Percentiles rank a stretch among this genome's conserved stretches.
Evolutionary conservation across 2,888 invertebrate species (phyloP).

Genomic region (Meganola albula): DNA sequence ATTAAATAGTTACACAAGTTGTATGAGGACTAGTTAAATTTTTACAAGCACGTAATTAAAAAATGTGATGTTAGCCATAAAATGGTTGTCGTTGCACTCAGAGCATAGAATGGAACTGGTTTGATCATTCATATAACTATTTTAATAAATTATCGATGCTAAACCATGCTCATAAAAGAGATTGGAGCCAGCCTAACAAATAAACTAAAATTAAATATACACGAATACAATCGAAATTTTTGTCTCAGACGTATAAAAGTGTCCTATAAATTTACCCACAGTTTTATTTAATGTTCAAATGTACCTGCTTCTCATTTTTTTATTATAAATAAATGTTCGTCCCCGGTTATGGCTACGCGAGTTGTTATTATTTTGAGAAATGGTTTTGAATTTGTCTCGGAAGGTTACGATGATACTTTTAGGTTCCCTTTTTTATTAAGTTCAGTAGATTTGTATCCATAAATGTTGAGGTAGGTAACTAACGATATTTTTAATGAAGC

Average conservation of each 20-base stretch:
- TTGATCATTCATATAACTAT: conserved; percentile 73
- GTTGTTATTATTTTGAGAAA: conserved; percentile 74
- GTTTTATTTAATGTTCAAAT: conserved; percentile 77
- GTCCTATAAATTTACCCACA: conserved; percentile 78
- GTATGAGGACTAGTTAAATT: too few relatives aligned
- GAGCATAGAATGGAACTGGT: conserved; percentile 52
- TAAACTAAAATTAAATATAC: conserved; percentile 78
- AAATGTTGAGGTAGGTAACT: conserved; percentile 14
- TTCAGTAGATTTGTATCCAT: conserved; percentile 13
- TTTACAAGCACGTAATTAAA: too few relatives aligned
- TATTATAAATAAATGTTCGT: conserved; percentile 68
- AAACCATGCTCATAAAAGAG: conserved; percentile 68
- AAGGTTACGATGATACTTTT: conserved; percentile 35
- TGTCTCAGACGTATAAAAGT: conserved; percentile 77
- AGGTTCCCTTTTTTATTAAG: conserved; percentile 24
- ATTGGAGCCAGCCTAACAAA: conserved; percentile 71
- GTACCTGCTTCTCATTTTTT: conserved; percentile 71
- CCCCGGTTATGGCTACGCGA: conserved; percentile 68
- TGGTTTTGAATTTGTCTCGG: conserved; percentile 66
- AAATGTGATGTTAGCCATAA: conserved; percentile 40
- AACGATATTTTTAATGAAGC: conserved; percentile 18
- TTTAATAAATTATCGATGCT: conserved; percentile 71
- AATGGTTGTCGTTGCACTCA: conserved; percentile 38
- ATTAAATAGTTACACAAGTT: too few relatives aligned
- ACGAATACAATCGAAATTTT: conserved; percentile 76